Base-by-base conservation (phyloP, 1,140 invertebrate genomes). In the Tribolium madens region DNA sequence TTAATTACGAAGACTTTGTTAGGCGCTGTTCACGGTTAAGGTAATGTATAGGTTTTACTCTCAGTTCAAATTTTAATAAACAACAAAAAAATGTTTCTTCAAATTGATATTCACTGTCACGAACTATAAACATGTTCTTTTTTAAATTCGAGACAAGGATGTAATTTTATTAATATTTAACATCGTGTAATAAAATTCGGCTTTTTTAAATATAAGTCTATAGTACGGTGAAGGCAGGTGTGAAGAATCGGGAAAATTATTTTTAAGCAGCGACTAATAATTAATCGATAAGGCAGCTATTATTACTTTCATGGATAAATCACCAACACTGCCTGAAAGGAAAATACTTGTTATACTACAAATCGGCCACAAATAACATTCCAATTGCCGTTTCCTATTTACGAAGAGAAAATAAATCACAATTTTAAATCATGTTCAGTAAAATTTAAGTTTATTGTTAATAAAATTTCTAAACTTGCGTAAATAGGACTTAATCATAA, bases 1-100 rank as follows among this genome's bases (percentile, higher is more conserved):
- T 64, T 64, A 64, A 64, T 64, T 64, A 64, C 57, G 9, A 33
- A 64, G 57, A 14, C 57, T 64, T 64, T 64, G 57, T 64, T 64
- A 64, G 57, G 21, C 57, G 52, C n/a, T 50, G 52, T 21, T 57
- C 21, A 57, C 18, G 52, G 15, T 26, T 57, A 18, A 57, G 15
- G 52, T 57, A 57, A 57, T 57, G 5, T 57, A 57, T 64, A 33
- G 57, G 57, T 31, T 64, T n/a, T 14, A 31, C 36, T 64, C 26
- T 64, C 57, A 64, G 18, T 57, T 33, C n/a, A 64, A 33, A 33
- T 64, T 64, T 26, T 26, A 31, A 60, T 60, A 52, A 9, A 21
- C 26, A 52, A 52, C 4, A 15, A n/a, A n/a, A n/a, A n/a, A n/a
- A n/a, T n/a, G n/a, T n/a, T n/a, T n/a, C n/a, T n/a, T n/a, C n/a